Evolutionary conservation across 2,113 vertebrate species (phyloP).

Genomic region (Carollia perspicillata): DNA sequence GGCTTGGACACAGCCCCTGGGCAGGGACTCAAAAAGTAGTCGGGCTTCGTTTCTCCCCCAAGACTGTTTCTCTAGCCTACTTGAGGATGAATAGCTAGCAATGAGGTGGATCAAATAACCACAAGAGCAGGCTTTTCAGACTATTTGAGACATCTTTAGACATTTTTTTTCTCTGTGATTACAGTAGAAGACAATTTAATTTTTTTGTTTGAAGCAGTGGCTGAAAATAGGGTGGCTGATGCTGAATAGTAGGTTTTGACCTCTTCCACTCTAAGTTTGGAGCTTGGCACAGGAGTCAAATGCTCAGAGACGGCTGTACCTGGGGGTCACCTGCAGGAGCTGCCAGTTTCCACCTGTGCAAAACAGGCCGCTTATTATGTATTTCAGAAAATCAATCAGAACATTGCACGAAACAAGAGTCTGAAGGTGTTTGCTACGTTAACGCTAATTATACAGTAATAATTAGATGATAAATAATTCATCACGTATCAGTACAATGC

Average conservation of each 20-base stretch:
- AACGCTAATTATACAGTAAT: slow-evolving; percentile 28
- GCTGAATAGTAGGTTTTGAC: not conserved
- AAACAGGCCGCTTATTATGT: not conserved
- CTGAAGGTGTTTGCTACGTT: not conserved
- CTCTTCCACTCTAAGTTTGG: not conserved
- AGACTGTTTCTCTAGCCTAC: not conserved
- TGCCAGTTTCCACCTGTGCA: not conserved
- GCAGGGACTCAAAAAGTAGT: slow-evolving; percentile 41
- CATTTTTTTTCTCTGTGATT: not conserved
- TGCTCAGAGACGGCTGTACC: not conserved
- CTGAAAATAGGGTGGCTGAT: not conserved
- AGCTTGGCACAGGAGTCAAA: not conserved
- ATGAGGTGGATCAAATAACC: not conserved
- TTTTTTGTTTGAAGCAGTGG: not conserved
- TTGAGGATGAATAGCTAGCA: not conserved
- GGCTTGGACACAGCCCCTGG: slow-evolving; percentile 68
- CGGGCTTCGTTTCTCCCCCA: not conserved
- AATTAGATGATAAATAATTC: slow-evolving; percentile 55
- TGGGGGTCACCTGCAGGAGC: not conserved
- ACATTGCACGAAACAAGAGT: not conserved
- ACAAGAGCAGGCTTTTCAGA: not conserved
- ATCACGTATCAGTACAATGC: not conserved
- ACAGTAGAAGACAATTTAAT: not conserved
- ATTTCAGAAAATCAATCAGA: not conserved
- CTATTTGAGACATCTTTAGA: not conserved